Conservation (phyloP, 2,888 invertebrate genomes). For the Nemapogon koenigi region DNA sequence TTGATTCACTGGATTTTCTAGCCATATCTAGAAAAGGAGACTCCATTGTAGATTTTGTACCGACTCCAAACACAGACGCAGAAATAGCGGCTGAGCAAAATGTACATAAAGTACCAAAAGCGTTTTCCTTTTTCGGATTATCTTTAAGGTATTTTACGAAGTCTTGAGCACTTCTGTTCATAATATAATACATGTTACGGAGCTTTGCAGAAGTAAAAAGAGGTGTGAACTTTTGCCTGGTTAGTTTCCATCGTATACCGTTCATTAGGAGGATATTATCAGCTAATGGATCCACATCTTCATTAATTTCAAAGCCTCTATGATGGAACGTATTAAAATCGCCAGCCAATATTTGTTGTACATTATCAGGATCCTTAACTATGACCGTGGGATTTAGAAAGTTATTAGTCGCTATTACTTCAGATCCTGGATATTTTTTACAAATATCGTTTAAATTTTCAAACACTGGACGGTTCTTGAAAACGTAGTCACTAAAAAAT, state of each 20-base stretch:
- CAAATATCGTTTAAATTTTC: conserved; percentile 1
- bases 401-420: conserved; percentile 3
- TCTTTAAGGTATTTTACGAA: conserved; percentile 27
- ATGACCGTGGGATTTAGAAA: conserved; percentile 20
- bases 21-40: conserved; percentile 31
- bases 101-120: conserved; percentile 23
- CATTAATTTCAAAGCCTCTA: conserved; percentile 25
- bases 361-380: conserved; percentile 26
- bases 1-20: conserved; percentile 20
- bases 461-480: neutral
- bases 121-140: conserved; percentile 21
- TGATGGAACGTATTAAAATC: conserved; percentile 30
- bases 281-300: conserved; percentile 25
- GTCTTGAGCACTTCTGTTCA: conserved; percentile 34
- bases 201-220: conserved; percentile 37
- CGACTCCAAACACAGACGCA: conserved; percentile 42
- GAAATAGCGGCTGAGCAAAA: conserved; percentile 32
- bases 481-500: neutral
- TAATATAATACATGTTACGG: conserved; percentile 40
- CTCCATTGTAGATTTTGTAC: conserved; percentile 28
- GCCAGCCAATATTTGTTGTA: conserved; percentile 25
- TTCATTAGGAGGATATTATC: conserved; percentile 30
- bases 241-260: conserved; percentile 35
- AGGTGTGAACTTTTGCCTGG: conserved; percentile 37
- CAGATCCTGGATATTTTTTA: conserved; percentile 1